Conservation (phyloP, 2,797 vertebrate genomes). For the Gadopsis bispinosus region DNA sequence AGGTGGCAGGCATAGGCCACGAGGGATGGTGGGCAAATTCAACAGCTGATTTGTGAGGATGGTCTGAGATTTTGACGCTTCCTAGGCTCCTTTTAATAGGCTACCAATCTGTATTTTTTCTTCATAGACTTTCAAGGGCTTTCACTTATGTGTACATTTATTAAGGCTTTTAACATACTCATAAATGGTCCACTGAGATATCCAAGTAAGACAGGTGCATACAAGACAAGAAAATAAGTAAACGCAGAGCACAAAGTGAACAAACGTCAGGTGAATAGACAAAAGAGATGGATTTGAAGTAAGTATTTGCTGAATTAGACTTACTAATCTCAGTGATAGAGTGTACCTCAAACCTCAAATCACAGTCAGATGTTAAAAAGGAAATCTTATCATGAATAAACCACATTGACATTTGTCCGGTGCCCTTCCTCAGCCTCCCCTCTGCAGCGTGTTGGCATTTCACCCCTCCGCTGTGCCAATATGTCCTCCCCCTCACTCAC, state of each 20-base stretch:
- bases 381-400: constrained; percentile 67
- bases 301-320: background rate
- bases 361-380: constrained; percentile 48
- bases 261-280: constrained; percentile 6
- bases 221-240: background rate
- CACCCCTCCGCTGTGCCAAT: constrained; percentile 78
- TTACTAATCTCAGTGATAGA: background rate
- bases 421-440: constrained; percentile 65
- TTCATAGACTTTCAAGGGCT: constrained; percentile 10
- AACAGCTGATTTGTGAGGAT: constrained; percentile 21
- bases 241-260: background rate
- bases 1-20: constrained; percentile 74
- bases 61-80: constrained; percentile 14
- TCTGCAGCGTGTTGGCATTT: constrained; percentile 80
- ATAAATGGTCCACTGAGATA: background rate
- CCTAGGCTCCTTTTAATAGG: constrained; percentile 1
- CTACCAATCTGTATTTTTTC: background rate
- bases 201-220: background rate
- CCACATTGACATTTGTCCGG: constrained; percentile 79
- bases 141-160: background rate
- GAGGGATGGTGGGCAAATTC: constrained; percentile 36
- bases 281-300: background rate
- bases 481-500: constrained; percentile 78
- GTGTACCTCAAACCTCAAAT: constrained; percentile 4
- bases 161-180: constrained; percentile 7